These are phyloP conservation scores for Diaperis boleti DNA, from an alignment of 2,888 invertebrate genomes.

Conservation along the genomic window DNA sequence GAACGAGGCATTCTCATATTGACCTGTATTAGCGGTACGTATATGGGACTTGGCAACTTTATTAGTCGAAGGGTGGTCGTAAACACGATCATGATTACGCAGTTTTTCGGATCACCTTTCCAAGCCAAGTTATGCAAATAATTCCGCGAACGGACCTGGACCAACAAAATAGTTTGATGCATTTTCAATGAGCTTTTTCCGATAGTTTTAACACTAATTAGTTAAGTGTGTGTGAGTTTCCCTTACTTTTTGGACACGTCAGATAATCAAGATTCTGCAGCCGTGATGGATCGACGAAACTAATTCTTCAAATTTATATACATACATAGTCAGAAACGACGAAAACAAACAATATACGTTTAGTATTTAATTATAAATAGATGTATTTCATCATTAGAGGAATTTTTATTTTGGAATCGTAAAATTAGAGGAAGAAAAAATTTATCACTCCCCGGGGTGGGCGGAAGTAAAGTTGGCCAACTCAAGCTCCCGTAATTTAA, in stretches of 20 bases:
- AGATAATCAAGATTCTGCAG: slow-evolving; percentile 20
- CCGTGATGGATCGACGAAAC: not conserved
- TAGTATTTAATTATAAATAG: slow-evolving; percentile 29
- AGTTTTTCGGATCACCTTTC: slow-evolving; percentile 23
- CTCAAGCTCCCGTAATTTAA: slow-evolving; percentile 30
- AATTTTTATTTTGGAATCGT: slow-evolving; percentile 35
- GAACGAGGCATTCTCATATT: slow-evolving; percentile 29
- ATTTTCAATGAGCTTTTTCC: slow-evolving; percentile 17
- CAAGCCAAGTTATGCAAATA: too few relatives aligned
- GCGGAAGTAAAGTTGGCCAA: slow-evolving; percentile 26
- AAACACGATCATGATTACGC: slow-evolving; percentile 26
- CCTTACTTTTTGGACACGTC: slow-evolving; percentile 22
- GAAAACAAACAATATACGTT: slow-evolving; percentile 12
- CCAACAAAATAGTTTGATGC: slow-evolving; percentile 9
- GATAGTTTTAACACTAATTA: slow-evolving; percentile 24
- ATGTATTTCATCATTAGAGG: slow-evolving; percentile 29
- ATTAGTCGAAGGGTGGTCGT: slow-evolving; percentile 6
- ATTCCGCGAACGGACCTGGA: slow-evolving; percentile 27
- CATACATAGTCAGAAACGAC: slow-evolving; percentile 3
- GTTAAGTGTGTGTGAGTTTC: slow-evolving; percentile 27
- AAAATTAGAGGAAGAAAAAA: slow-evolving; percentile 36
- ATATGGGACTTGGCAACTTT: slow-evolving; percentile 26
- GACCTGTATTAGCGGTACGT: slow-evolving; percentile 27
- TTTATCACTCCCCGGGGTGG: slow-evolving; percentile 36
- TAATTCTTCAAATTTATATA: slow-evolving; percentile 22